A percentile compares a stretch with the other conserved stretches of the same genome.
Evolutionary conservation across 2,888 invertebrate species (phyloP).

Genomic region (Tribolium freemani): DNA sequence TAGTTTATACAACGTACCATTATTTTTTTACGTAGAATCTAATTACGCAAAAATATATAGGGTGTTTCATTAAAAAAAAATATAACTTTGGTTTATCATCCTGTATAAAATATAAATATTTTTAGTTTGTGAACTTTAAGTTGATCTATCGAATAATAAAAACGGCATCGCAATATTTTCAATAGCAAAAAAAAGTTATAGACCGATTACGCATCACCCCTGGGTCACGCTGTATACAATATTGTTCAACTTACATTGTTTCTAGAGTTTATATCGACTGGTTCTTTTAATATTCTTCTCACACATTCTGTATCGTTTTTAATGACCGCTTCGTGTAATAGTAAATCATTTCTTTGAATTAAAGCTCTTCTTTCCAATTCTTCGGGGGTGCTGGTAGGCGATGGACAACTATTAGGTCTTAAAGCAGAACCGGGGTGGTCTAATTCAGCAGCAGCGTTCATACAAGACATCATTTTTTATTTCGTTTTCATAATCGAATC

Average conservation of each 20-base stretch:
- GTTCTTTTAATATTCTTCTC: constrained; percentile 74
- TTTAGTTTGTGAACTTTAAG: too few relatives aligned
- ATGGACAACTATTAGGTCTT: constrained; percentile 52
- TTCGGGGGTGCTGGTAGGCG: constrained; percentile 64
- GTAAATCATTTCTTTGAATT: constrained; percentile 77
- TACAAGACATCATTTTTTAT: constrained; percentile 30
- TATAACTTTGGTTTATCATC: too few relatives aligned
- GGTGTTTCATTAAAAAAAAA: too few relatives aligned
- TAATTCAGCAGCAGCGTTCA: constrained; percentile 4
- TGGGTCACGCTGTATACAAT: too few relatives aligned
- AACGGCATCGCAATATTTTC: too few relatives aligned
- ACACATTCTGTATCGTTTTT: constrained; percentile 80
- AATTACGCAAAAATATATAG: too few relatives aligned
- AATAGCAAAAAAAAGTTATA: too few relatives aligned
- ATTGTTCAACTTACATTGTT: constrained; percentile 79
- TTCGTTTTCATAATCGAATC: background rate
- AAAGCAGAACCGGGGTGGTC: constrained; percentile 36
- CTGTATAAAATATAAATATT: too few relatives aligned
- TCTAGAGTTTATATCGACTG: constrained; percentile 79
- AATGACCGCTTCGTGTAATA: constrained; percentile 81
- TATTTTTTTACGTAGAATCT: too few relatives aligned
- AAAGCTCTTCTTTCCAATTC: constrained; percentile 68
- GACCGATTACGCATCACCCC: too few relatives aligned
- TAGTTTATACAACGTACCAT: too few relatives aligned
- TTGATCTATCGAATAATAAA: too few relatives aligned